phyloP scores from a whole-genome alignment of 2,113 vertebrate genomes.

The Azemiops feae region DNA sequence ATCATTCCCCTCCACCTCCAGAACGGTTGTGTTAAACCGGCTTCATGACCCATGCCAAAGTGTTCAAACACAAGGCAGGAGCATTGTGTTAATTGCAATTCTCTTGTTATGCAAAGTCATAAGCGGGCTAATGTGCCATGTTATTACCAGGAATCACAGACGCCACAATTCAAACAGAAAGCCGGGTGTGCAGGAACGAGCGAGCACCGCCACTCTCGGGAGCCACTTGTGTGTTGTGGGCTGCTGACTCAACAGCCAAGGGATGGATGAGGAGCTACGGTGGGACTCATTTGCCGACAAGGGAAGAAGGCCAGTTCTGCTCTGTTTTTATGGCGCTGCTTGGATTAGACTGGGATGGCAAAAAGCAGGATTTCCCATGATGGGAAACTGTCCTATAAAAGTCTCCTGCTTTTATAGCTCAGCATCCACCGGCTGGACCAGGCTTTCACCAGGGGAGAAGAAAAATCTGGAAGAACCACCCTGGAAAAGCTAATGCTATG shows the following conservation, averaged over 20 bases:
- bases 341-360: accelerated
- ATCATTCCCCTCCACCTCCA: neutral
- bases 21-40: neutral
- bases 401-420: no score
- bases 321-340: neutral
- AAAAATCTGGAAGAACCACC: neutral
- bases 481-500: neutral
- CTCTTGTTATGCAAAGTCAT: conserved; percentile 58
- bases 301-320: neutral
- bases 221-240: neutral
- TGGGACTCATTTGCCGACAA: neutral
- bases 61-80: conserved; percentile 42
- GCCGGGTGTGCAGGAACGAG: neutral
- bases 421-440: no score
- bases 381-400: neutral
- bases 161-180: conserved; percentile 17
- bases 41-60: conserved; percentile 45
- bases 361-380: accelerated
- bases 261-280: neutral
- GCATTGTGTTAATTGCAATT: conserved; percentile 52
- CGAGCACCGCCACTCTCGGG: neutral
- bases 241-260: neutral
- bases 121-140: conserved; percentile 62
- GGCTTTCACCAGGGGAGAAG: neutral
- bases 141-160: conserved; percentile 52